Evolutionary conservation across 2,113 vertebrate genomes (phyloP), one percentile per base, ranked within the genome.

Genomic region (Ivindomyrus marchei): DNA sequence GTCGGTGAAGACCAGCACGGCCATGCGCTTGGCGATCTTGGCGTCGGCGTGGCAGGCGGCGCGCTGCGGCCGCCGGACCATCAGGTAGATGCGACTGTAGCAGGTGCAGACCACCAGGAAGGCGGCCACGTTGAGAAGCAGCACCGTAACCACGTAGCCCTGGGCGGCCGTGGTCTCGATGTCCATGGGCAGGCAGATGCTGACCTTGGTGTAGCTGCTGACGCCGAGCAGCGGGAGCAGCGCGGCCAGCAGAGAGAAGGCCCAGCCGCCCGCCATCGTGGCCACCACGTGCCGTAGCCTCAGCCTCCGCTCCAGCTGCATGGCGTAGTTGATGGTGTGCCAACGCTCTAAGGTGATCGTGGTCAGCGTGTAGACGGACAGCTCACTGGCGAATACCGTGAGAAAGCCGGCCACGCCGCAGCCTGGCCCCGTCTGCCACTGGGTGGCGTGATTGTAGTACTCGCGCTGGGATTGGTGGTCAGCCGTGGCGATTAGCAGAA

Each of bases 101-200:
- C 98, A 98, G 90, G 94, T 95, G 49, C 97, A 98, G 53, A 98
- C 96, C 66, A 97, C 91, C 24, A 97, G 0, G 91, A 99, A 99
- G 46, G 98, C 98, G 0, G 94, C 52, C 0, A 97, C 97, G 0
- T 99, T 99, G 85, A 98, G 91, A 46, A 96, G 93, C 52, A 98
- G 94, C 89, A 98, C 93, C 9, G 94, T 92, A 91, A 98, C 91
- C 50, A 98, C 96, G 49, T 98, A 99, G n/a, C 95, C 94, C 93
- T 98, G 98, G 0, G 98, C 96, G 77, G 94, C 87, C 9, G 94
- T 90, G 0, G 94, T 96, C 93, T 98, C 97, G 0, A 98, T 97
- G 90, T 98, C 97, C 98, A 98, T 98, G n/a, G 98, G 98, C 85
- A 99, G 94, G 62, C 97, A 99, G 90, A 98, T 98, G 94, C 97